These are phyloP conservation scores for Neodontobutis hainanensis DNA, from an alignment of 2,113 vertebrate genomes.

Conservation along the genomic window DNA sequence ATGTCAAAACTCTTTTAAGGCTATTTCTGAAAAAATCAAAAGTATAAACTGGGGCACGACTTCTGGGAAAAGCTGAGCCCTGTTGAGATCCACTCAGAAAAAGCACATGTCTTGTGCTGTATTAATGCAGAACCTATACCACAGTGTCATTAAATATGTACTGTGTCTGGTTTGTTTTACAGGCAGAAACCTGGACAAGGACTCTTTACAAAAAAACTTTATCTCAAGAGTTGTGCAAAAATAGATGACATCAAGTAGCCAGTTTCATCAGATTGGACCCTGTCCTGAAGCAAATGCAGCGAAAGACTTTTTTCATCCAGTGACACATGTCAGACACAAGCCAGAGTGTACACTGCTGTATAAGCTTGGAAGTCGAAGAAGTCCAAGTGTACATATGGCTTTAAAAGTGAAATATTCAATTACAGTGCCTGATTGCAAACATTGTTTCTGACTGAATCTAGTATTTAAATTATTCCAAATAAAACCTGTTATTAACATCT, in stretches of 20 bases:
- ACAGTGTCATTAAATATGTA: background rate
- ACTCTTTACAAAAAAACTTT: slow-evolving; percentile 85
- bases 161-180: slow-evolving; percentile 29
- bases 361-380: background rate
- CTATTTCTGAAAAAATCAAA: no score
- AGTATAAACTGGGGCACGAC: no score
- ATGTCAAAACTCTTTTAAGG: no score
- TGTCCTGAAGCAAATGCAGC: background rate
- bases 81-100: no score
- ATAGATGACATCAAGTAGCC: slow-evolving; percentile 24
- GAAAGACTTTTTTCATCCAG: no score
- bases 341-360: no score
- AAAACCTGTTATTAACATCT: slow-evolving; percentile 10
- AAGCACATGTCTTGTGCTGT: no score
- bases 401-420: background rate
- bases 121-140: no score
- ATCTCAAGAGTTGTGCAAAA: slow-evolving; percentile 69
- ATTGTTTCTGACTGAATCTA: slow-evolving; percentile 7
- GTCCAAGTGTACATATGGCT: background rate
- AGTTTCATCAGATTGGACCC: background rate
- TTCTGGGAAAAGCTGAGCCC: no score
- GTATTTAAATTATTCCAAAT: slow-evolving; percentile 49
- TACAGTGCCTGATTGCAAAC: slow-evolving; percentile 18
- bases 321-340: no score
- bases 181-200: slow-evolving; percentile 92